Evolutionary conservation across 2,797 vertebrate genomes (phyloP), one percentile per base, ranked within the genome.

Genomic region (Gouania willdenowi): DNA sequence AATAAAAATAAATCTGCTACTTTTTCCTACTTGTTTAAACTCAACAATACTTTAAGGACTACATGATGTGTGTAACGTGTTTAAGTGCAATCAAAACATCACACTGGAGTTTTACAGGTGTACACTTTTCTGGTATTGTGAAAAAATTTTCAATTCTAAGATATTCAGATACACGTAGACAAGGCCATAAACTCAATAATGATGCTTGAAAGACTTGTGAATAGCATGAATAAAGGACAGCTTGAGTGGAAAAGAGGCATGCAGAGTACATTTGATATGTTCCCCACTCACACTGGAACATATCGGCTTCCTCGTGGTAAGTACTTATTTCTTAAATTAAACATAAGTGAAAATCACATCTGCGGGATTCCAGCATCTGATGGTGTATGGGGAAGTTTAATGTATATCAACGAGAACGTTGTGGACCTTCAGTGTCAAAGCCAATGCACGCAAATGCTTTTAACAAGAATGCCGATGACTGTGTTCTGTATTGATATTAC

Each of bases 321-420:
- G 17, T 41, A 35, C 24, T 23, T 31, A 15, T 33, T 46, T 32
- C 24, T 26, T 11, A 23, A 19, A 8, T 5, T 14, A 3, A 30
- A 46, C 17, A 43, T 40, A 25, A 25, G 17, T 51, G 41, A 39
- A 70, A 58, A 41, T 50, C 27, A 43, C 52, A 43, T 53, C 14
- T 10, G 8, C 4, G 3, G 24, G 6, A 28, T 27, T 38, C 30
- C 11, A 6, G 1, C 36, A 30, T 23, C 49, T 42, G 20, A 55
- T 50, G 34, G 39, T 19, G 20, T 19, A 43, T 27, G 13, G 11
- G 12, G 20, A 20, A 32, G 25, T 49, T 53, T 45, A 50, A 34
- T 58, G 16, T 18, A 52, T 55, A 53, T 69, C 55, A 57, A 44
- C 14, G 43, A 41, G 38, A 70, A 57, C 18, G 34, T 73, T 49